Base-by-base conservation (phyloP, 2,797 vertebrate species). In the Phalanger gymnotis region DNA sequence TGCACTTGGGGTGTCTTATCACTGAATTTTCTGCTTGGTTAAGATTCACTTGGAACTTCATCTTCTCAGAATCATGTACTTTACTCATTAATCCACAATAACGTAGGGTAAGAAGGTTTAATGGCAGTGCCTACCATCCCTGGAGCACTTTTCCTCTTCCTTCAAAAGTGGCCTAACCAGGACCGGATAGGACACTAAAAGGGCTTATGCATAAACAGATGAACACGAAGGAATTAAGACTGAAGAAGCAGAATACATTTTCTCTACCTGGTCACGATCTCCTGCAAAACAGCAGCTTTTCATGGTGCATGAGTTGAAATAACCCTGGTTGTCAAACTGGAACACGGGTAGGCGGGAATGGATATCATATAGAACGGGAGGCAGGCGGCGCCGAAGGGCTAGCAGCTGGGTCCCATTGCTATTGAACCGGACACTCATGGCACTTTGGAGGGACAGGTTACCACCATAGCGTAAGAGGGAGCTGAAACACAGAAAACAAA, bases 251-350 rank as follows among this genome's bases (percentile, higher is more conserved):
- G 13, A 96, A 89, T 30, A 34, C 12, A 97, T 90, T 73, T 31
- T 91, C 28, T 93, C 98, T 92, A 99, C 99, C 99, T 99, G 99
- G 97, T 99, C 99, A 95, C 99, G 99, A 98, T 99, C 99, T 14
- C 99, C 99, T 0, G 99, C 99, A 58, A 99, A 99, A 97, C 99
- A 99, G 99, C 99, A 99, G 98, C 99, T 99, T 98, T 99, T 99
- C 99, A 99, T 99, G 96, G 99, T 99, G 96, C 99, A 99, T 22
- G 99, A 99, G 98, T 99, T 99, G 98, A 99, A 99, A 98, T 99
- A 99, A 7, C 99, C 99, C 97, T 99, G 99, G 99, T 99, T 99
- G 98, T 99, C 99, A 16, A 99, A 99, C 99, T 99, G 99, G 99
- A 99, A 99, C 98, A 99, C 99, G 19, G 99, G 99, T 98, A 99